Evolutionary conservation across 2,113 vertebrate genomes (phyloP), one percentile per base, ranked within the genome.

Genomic region (Muntiacus reevesi): DNA sequence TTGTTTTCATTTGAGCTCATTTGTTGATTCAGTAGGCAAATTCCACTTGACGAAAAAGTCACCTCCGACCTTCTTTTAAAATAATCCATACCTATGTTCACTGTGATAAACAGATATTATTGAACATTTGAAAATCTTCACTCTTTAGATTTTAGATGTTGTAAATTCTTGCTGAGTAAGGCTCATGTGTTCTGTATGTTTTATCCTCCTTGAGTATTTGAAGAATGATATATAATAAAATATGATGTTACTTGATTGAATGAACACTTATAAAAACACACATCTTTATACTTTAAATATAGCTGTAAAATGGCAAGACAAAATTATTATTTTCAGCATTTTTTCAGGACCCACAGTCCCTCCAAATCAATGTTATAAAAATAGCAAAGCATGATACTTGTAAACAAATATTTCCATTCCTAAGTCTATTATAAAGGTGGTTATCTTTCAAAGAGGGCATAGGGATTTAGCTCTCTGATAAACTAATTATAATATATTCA

Each of bases 1-100:
- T 97, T 95, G 57, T 84, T 93, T 43, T 89, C 84, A 78, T 87
- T 97, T 96, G 52, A 40, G 33, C 54, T 82, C 2, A 79, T 94
- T 93, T 93, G 11, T 96, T 71, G 92, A 95, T 52, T 45, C 25
- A 36, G 52, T 55, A 89, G 87, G 15, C n/a, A 91, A 87, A 52
- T 93, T 64, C 19, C 71, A 50, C 36, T 16, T 79, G 19, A 25
- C 6, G 13, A 90, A 88, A 28, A 45, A 95, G 71, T 91, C 50
- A 91, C 16, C 17, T 90, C 55, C 11, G 10, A 28, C 13, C 3
- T 52, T 14, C 7, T 45, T 92, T 92, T 71, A 93, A 57, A 96
- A 91, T 83, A 76, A 62, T 43, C 36, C 15, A 71, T 33, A 50
- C 15, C 3, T 94, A 6, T 78, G 13, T 55, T 88, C n/a, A 60